Evolutionary conservation across 1,140 invertebrate species (phyloP).

Genomic region (Melitaea cinxia): DNA sequence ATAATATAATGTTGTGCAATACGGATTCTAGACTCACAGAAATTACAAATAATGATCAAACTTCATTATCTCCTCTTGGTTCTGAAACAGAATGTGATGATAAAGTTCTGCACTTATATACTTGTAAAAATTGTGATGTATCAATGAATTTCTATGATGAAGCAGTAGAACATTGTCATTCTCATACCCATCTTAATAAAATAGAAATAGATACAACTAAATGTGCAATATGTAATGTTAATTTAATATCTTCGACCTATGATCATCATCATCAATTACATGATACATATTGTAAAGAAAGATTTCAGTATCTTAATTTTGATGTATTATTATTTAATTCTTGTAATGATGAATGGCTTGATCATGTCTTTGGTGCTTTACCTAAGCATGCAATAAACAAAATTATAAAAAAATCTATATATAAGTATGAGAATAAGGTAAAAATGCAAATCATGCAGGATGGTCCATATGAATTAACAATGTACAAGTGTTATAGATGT

Average conservation of each 20-base stretch:
- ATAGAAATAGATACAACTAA: constrained; percentile 25
- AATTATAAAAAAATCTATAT: constrained; percentile 53
- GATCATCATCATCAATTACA: constrained; percentile 44
- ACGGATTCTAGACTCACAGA: neutral
- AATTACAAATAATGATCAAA: neutral
- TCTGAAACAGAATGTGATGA: neutral
- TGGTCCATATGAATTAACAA: constrained; percentile 42
- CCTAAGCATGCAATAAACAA: constrained; percentile 28
- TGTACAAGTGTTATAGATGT: constrained; percentile 64
- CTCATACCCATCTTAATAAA: constrained; percentile 45
- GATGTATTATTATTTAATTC: constrained; percentile 54
- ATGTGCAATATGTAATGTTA: constrained; percentile 48
- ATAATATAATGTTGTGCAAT: neutral
- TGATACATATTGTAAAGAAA: constrained; percentile 17
- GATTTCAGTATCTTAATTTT: constrained; percentile 41
- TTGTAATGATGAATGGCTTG: constrained; percentile 53
- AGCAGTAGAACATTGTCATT: constrained; percentile 61
- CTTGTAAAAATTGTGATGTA: constrained; percentile 51
- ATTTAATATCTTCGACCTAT: constrained; percentile 37
- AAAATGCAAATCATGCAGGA: constrained; percentile 55
- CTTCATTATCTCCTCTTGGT: neutral
- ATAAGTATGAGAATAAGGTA: constrained; percentile 54
- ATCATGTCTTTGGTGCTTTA: constrained; percentile 50
- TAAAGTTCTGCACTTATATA: constrained; percentile 34
- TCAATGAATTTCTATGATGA: constrained; percentile 55